phyloP scores from a whole-genome alignment of 2,888 invertebrate genomes.

The Cepaea hortensis region DNA sequence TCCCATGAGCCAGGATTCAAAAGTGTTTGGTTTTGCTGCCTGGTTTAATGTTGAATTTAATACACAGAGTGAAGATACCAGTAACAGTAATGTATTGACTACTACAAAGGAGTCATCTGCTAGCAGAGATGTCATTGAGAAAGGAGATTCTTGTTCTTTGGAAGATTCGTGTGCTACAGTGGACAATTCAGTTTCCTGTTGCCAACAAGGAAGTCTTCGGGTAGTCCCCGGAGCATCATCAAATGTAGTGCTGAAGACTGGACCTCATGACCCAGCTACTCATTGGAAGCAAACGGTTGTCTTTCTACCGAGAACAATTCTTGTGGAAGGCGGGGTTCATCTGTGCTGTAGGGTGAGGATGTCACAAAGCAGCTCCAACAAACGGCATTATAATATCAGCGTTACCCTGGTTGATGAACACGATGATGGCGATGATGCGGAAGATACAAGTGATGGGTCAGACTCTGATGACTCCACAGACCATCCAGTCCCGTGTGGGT shows the following conservation, averaged over 20 bases:
- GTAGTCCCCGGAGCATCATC: not conserved
- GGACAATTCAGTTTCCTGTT: not conserved
- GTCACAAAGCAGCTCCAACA: constrained; percentile 61
- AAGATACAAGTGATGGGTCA: constrained; percentile 54
- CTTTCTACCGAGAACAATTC: constrained; percentile 85
- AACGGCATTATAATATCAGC: constrained; percentile 68
- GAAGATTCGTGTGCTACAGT: not conserved
- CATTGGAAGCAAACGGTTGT: constrained; percentile 98
- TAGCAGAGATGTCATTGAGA: not conserved
- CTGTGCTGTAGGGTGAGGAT: constrained; percentile 63
- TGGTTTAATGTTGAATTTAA: constrained; percentile 74
- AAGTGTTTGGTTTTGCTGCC: constrained; percentile 73
- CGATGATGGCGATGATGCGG: constrained; percentile 52
- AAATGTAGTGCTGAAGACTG: constrained; percentile 85
- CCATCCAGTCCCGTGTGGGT: constrained; percentile 70
- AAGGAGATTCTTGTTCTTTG: not conserved
- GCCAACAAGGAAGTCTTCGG: not conserved
- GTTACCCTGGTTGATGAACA: constrained; percentile 60
- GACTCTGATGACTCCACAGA: constrained; percentile 58
- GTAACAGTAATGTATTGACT: not conserved
- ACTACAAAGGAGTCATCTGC: not conserved
- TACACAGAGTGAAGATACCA: no score
- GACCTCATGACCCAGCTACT: constrained; percentile 85
- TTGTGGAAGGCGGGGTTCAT: constrained; percentile 82
- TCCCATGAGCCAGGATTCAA: constrained; percentile 55